Evolutionary conservation across 2,113 vertebrate species (phyloP), one percentile per base, ranked within the genome.

Genomic region (Gallinago jamesoni): DNA sequence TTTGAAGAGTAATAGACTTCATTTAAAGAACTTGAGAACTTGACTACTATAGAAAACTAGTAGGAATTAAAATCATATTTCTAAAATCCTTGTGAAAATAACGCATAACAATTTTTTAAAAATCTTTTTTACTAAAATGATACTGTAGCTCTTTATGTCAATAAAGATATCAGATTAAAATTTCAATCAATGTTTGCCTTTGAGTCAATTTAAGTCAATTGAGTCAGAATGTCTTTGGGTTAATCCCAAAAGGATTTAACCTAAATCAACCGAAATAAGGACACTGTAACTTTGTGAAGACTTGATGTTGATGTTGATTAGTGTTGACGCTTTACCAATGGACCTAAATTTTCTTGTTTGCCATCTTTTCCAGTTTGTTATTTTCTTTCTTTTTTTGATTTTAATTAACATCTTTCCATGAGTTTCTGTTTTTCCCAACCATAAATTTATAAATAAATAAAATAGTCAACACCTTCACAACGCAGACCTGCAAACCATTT

Each of bases 291-390:
- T 96, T 93, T 97, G 93, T 76, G 50, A 96, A 93, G 48, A 85
- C 37, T 23, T 92, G 82, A 91, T 95, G 72, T 78, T 96, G 93
- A 98, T 72, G 59, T 47, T 96, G 77, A 97, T 95, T 97, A 50
- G 4, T 80, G 90, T 66, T 97, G 95, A 94, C 96, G 97, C 64
- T 96, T 98, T 89, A 97, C 97, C 96, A 93, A 96, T 97, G 84
- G 57, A 86, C 91, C 72, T 84, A 84, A 90, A 89, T 96, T 85
- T 96, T 93, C 63, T 94, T 95, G 53, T 94, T 96, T 97, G 47
- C 27, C 35, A 87, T 90, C 74, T 89, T 93, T 97, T 98, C 63
- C 90, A 87, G n/a, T 68, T 90, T 60, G 69, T 55, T 84, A 16
- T 86, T 97, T 72, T 95, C 62, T 90, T 97, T 97, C 57, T 84